Evolutionary conservation across 2,888 invertebrate species (phyloP).

Genomic region (Peribatodes rhomboidaria): DNA sequence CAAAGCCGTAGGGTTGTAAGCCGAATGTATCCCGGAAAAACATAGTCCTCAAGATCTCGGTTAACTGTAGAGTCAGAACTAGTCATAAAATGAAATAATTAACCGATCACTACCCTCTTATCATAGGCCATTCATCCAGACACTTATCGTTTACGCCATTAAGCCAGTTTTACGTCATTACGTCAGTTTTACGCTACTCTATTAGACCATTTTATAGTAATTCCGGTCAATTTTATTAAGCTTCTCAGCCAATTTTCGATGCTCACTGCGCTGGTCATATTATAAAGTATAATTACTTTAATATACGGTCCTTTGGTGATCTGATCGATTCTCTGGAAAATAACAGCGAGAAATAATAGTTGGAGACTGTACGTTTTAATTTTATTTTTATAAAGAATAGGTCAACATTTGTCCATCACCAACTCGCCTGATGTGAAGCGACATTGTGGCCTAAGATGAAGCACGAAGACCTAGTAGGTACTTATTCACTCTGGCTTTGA

Average conservation of each 20-base stretch:
- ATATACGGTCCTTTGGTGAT: conserved; percentile 8
- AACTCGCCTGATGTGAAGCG: too few species aligned
- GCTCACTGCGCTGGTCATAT: conserved; percentile 6
- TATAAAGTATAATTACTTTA: conserved; percentile 23
- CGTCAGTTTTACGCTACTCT: too few species aligned
- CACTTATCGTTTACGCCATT: conserved; percentile 10
- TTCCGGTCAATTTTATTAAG: conserved; percentile 13
- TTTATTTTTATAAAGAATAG: too few species aligned
- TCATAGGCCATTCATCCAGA: conserved; percentile 15
- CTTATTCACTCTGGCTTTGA: too few species aligned
- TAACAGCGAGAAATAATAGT: background rate
- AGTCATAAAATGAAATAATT: background rate
- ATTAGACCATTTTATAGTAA: conserved; percentile 7
- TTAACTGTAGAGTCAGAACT: too few species aligned
- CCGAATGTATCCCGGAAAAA: too few species aligned
- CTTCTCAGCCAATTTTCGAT: conserved; percentile 17
- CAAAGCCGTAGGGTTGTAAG: too few species aligned
- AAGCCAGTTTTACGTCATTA: background rate
- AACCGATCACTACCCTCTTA: background rate
- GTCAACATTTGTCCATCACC: too few species aligned
- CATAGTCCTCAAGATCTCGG: too few species aligned
- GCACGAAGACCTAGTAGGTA: too few species aligned
- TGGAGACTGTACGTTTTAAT: too few species aligned
- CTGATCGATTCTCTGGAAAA: conserved; percentile 34
- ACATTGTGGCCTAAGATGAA: too few species aligned